phyloP scores from a whole-genome alignment of 2,888 invertebrate species.

The Cotesia congregata region DNA sequence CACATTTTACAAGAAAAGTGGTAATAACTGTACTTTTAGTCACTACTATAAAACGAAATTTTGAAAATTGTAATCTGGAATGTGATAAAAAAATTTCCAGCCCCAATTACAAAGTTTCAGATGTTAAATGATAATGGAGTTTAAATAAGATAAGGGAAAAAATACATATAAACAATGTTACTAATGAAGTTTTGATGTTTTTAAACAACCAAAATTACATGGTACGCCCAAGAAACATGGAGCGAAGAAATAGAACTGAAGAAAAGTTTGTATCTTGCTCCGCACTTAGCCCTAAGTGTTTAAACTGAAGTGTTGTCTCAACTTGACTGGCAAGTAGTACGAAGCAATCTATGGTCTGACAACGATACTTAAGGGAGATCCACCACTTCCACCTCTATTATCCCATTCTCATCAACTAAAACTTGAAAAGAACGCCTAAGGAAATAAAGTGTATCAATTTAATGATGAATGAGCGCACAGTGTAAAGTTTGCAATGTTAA shows the following conservation, averaged over 20 bases:
- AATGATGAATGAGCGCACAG: not conserved
- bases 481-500: not conserved
- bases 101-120: not conserved
- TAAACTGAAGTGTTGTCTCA: not conserved
- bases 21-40: not conserved
- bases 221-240: not conserved
- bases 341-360: constrained; percentile 1
- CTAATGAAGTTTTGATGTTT: not conserved
- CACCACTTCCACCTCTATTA: not conserved
- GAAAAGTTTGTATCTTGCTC: not conserved
- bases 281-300: not conserved
- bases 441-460: not conserved
- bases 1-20: not conserved
- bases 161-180: not conserved
- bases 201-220: not conserved
- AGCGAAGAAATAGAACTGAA: not conserved
- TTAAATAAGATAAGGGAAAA: not conserved
- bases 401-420: not conserved
- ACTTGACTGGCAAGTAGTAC: not conserved
- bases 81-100: not conserved
- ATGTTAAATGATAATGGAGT: not conserved
- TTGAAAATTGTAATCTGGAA: not conserved
- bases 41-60: not conserved
- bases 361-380: not conserved
- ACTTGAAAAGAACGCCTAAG: not conserved